Evolutionary conservation across 2,113 vertebrate genomes (phyloP).

Genomic region (Apus apus): DNA sequence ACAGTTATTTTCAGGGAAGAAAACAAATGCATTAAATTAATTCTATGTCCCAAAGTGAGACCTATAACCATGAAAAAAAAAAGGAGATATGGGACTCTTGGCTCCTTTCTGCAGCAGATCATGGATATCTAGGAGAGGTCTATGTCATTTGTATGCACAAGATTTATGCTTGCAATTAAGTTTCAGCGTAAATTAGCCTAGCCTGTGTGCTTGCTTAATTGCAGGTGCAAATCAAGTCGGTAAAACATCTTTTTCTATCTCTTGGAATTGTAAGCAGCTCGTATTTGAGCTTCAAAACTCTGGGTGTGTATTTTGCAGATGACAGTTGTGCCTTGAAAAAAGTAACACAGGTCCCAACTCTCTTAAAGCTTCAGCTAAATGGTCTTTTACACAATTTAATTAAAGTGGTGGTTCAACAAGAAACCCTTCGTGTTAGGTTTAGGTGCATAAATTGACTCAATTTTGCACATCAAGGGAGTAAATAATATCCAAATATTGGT

Average conservation of each 20-base stretch:
- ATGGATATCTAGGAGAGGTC: neutral
- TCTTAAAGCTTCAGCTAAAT: neutral
- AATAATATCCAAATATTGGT: neutral
- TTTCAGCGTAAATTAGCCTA: slow-evolving; percentile 43
- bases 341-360: neutral
- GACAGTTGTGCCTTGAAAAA: neutral
- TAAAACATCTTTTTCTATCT: neutral
- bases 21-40: neutral
- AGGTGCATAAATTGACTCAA: neutral
- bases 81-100: neutral
- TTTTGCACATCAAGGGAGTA: slow-evolving; percentile 15
- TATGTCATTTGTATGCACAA: neutral
- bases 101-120: neutral
- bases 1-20: neutral
- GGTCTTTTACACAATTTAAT: neutral
- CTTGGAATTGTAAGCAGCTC: neutral
- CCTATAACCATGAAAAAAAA: neutral
- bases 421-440: neutral
- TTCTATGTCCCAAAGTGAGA: neutral
- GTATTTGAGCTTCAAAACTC: neutral
- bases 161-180: slow-evolving; percentile 59
- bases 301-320: neutral
- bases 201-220: slow-evolving; percentile 11
- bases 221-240: slow-evolving; percentile 49
- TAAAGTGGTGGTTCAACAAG: neutral